Conservation (phyloP, 2,888 invertebrate genomes). For the Sisyra terminalis region DNA sequence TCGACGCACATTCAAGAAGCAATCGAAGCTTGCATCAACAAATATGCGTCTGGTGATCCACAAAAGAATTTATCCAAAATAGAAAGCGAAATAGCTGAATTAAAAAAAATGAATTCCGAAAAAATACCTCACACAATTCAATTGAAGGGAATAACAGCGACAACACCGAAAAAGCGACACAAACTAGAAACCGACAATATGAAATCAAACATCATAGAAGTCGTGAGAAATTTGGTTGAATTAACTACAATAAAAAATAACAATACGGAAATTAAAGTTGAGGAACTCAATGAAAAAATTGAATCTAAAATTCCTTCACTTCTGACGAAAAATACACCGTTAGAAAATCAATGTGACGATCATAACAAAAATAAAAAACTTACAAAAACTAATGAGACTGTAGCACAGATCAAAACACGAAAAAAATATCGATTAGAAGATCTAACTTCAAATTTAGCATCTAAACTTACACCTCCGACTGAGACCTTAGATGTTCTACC, state of each 20-base stretch:
- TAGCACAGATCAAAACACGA: conserved; percentile 33
- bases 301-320: conserved; percentile 17
- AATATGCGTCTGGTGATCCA: conserved; percentile 21
- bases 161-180: conserved; percentile 60
- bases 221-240: conserved; percentile 8
- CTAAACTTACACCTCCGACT: conserved; percentile 39
- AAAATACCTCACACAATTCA: not conserved
- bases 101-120: not conserved
- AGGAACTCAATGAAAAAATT: conserved; percentile 26
- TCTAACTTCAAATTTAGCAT: conserved; percentile 38
- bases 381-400: conserved; percentile 27
- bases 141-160: conserved; percentile 22
- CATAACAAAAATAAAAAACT: conserved; percentile 7
- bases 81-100: conserved; percentile 25
- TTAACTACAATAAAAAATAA: conserved; percentile 9
- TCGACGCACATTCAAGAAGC: conserved; percentile 33
- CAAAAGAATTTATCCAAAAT: conserved; percentile 22
- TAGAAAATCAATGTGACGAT: conserved; percentile 18
- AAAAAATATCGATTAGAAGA: conserved; percentile 47
- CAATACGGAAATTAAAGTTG: conserved; percentile 15
- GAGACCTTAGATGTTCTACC: conserved; percentile 34
- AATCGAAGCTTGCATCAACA: conserved; percentile 35
- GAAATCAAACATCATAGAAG: conserved; percentile 8
- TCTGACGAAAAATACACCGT: conserved; percentile 10
- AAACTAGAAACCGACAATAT: conserved; percentile 38